Conservation (phyloP, 2,797 vertebrate genomes). For the Sebastes hubbsi region DNA sequence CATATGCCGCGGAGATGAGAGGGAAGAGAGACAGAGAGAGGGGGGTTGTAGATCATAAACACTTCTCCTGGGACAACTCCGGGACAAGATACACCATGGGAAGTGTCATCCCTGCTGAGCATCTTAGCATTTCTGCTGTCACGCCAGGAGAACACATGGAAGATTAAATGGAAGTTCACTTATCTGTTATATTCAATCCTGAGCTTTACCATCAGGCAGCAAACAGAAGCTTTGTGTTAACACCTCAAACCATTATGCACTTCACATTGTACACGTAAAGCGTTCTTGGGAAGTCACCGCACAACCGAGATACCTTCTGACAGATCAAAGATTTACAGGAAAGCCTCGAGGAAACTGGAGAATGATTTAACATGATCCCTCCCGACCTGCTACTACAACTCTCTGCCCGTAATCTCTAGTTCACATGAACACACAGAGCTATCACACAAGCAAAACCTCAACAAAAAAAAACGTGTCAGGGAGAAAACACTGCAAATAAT, state of each 20-base stretch:
- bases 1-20: slow-evolving; percentile 74
- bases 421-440: slow-evolving; percentile 42
- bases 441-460: slow-evolving; percentile 28
- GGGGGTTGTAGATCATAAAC: slow-evolving; percentile 45
- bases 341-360: background rate
- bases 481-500: slow-evolving; percentile 70
- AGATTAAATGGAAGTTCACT: background rate
- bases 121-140: slow-evolving; percentile 47
- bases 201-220: slow-evolving; percentile 24
- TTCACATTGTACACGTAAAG: slow-evolving; percentile 3
- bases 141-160: slow-evolving; percentile 18
- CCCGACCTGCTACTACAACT: slow-evolving; percentile 32
- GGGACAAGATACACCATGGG: slow-evolving; percentile 62
- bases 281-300: background rate
- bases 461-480: slow-evolving; percentile 66
- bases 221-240: slow-evolving; percentile 22
- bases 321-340: slow-evolving; percentile 33
- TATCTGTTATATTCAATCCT: slow-evolving; percentile 20
- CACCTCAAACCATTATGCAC: slow-evolving; percentile 8
- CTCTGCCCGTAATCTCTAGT: slow-evolving; percentile 31
- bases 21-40: slow-evolving; percentile 45
- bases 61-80: slow-evolving; percentile 48
- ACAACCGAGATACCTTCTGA: slow-evolving; percentile 15
- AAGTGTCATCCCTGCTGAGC: slow-evolving; percentile 41
- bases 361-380: slow-evolving; percentile 28